Base-by-base conservation (phyloP, 2,888 invertebrate genomes). In the Pegoplata infirma region DNA sequence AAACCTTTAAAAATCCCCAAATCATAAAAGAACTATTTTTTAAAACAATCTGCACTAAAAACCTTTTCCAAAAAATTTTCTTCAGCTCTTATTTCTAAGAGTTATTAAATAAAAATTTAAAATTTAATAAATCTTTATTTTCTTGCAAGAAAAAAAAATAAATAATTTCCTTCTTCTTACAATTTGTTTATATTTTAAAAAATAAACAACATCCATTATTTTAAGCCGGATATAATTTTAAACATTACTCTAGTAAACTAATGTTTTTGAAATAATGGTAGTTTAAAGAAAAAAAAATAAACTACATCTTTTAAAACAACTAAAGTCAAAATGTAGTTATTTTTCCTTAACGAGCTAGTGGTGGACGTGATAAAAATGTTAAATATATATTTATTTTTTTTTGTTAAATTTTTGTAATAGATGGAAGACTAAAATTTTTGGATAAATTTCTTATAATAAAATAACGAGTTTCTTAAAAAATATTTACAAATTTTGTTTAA, bases 171-270 rank as follows among this genome's bases (percentile, higher is more conserved):
- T n/a, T n/a, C n/a, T n/a, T n/a, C n/a, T n/a, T n/a, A n/a, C n/a
- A n/a, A n/a, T n/a, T n/a, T n/a, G n/a, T n/a, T n/a, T n/a, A n/a
- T 47, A 19, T 16, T 47, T 47, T 10, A 40, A 40, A 40, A 3
- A 40, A 8, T 40, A 40, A 40, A 40, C 36, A 40, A 49, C 44
- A 28, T 25, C 0, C 10, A 44, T 8, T 68, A 10, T 25, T 16
- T 32, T 61, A 16, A 63, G n/a, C 44, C 63, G 63, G 49, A 63
- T 75, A 23, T 44, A 59, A 61, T 61, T 69, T 63, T 5, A 56
- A 63, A 63, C 32, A 63, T 40, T 40, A 40, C 5, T 40, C 36
- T 40, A n/a, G 36, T 40, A 4, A 40, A 40, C 36, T 40, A 40
- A 40, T 40, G 36, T 40, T 40, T 40, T n/a, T 4, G 3, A 40